Percentiles rank a stretch among this genome's conserved stretches.
phyloP scores from a whole-genome alignment of 2,113 vertebrate species.

The Misgurnus mizolepis region DNA sequence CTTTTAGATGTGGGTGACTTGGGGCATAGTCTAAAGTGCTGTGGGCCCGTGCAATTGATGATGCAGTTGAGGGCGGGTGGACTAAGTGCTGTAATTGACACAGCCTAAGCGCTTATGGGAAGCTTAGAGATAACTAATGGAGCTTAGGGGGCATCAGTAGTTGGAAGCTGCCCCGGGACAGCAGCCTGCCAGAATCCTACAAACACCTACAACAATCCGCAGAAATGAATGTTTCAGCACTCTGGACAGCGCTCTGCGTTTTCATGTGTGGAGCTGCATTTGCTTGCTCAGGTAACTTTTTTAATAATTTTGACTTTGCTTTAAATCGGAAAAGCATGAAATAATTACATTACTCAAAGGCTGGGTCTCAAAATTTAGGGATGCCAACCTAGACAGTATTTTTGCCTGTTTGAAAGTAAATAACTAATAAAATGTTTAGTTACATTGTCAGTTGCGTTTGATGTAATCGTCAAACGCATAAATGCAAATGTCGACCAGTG shows the following conservation, averaged over 20 bases:
- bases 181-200: constrained; percentile 18
- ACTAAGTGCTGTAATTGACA: constrained; percentile 40
- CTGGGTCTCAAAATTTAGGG: background rate
- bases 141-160: constrained; percentile 25
- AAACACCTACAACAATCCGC: background rate
- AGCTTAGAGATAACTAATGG: constrained; percentile 26
- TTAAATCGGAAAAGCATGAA: background rate
- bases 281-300: constrained; percentile 50
- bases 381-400: background rate
- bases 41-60: constrained; percentile 13
- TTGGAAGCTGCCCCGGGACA: constrained; percentile 20
- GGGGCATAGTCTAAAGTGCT: constrained; percentile 22
- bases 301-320: background rate
- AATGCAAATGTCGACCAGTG: too few relatives aligned
- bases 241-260: constrained; percentile 47
- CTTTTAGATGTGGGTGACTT: background rate
- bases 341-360: background rate
- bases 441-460: too few relatives aligned
- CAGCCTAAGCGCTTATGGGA: constrained; percentile 27
- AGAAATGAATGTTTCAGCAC: constrained; percentile 45
- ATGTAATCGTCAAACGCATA: too few relatives aligned
- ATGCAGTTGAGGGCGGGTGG: constrained; percentile 38
- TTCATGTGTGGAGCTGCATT: constrained; percentile 11
- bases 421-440: too few relatives aligned
- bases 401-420: background rate